phyloP scores from a whole-genome alignment of 1,140 invertebrate species.

The Calephelis virginiensis region DNA sequence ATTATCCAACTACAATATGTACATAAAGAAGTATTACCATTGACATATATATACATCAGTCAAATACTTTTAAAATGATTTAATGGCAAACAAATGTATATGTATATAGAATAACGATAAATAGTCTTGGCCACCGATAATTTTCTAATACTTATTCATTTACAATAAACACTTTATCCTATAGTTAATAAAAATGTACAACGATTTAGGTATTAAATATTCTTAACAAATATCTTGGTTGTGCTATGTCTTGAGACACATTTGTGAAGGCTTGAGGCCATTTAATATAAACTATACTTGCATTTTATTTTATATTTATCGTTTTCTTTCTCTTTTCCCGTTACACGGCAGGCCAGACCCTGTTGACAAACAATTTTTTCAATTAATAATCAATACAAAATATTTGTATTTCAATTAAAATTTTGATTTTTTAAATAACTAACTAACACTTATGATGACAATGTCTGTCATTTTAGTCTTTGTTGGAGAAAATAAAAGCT shows the following conservation, averaged over 20 bases:
- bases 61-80: slow-evolving; percentile 18
- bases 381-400: slow-evolving; percentile 39
- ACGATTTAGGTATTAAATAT: slow-evolving; percentile 62
- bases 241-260: slow-evolving; percentile 55
- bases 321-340: slow-evolving; percentile 31
- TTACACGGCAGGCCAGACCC: slow-evolving; percentile 75
- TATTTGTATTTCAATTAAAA: slow-evolving; percentile 2
- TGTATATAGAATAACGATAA: background rate
- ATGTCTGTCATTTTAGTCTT: background rate
- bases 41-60: slow-evolving; percentile 20
- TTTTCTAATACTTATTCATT: slow-evolving; percentile 28
- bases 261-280: slow-evolving; percentile 27
- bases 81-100: slow-evolving; percentile 20
- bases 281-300: slow-evolving; percentile 38
- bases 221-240: slow-evolving; percentile 65
- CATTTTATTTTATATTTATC: slow-evolving; percentile 21
- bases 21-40: slow-evolving; percentile 7
- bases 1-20: slow-evolving; percentile 17
- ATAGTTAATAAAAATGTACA: slow-evolving; percentile 68
- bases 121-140: slow-evolving; percentile 30
- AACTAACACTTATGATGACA: background rate
- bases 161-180: slow-evolving; percentile 30
- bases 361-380: slow-evolving; percentile 60
- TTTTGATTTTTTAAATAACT: background rate
- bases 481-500: too few species aligned